These are phyloP conservation scores for Benthosema pterotum DNA, from an alignment of 2,797 vertebrate genomes.

Conservation along the genomic window DNA sequence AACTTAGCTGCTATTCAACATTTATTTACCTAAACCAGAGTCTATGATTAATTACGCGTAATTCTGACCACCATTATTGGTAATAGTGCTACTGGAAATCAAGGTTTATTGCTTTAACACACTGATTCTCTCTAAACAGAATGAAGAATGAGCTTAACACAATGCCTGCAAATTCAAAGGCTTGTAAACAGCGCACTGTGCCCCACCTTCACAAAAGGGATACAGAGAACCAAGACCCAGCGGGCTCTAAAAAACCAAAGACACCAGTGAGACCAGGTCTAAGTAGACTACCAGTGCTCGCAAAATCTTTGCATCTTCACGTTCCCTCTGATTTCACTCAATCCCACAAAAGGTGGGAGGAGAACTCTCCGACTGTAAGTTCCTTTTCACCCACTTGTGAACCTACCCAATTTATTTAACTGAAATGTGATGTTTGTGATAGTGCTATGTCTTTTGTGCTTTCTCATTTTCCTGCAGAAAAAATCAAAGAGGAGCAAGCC, in stretches of 20 bases:
- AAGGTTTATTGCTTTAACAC: constrained; percentile 5
- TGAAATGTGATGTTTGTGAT: not conserved
- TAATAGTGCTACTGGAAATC: no score
- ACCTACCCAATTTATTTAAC: not conserved
- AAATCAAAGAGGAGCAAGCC: constrained; percentile 76
- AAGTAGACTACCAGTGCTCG: constrained; percentile 79
- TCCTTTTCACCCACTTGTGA: not conserved
- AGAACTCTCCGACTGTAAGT: constrained; percentile 75
- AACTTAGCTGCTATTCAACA: no score
- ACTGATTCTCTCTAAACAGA: constrained; percentile 49
- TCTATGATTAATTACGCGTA: not conserved
- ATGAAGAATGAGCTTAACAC: constrained; percentile 66
- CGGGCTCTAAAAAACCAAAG: constrained; percentile 39
- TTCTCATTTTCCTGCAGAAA: constrained; percentile 55
- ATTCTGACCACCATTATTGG: not conserved
- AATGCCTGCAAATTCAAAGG: constrained; percentile 38
- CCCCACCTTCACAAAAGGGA: constrained; percentile 39
- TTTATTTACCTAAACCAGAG: no score
- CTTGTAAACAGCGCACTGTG: constrained; percentile 40
- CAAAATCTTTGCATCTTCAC: constrained; percentile 67
- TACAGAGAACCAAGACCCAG: constrained; percentile 74
- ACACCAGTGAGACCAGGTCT: constrained; percentile 39
- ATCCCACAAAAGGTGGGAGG: constrained; percentile 72
- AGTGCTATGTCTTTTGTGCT: not conserved
- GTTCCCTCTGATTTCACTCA: constrained; percentile 51